Conservation (phyloP, 2,797 vertebrate genomes). For the Sparus aurata region DNA sequence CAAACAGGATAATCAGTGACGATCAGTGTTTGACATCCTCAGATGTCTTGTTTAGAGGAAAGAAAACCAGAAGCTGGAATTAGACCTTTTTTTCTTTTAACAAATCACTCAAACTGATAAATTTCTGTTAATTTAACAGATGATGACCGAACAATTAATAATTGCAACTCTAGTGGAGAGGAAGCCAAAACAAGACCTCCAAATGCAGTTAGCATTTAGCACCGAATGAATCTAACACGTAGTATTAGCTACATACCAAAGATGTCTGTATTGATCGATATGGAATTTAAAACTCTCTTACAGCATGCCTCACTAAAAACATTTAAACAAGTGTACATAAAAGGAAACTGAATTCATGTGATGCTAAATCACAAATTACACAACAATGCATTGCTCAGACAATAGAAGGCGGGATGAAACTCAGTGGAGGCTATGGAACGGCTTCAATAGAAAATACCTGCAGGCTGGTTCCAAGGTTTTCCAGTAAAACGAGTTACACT, state of each 20-base stretch:
- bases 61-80: no score
- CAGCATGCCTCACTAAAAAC: neutral
- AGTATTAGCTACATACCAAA: neutral
- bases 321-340: neutral
- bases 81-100: no score
- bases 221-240: neutral
- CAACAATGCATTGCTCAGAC: neutral
- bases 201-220: neutral
- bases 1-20: no score
- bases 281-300: neutral
- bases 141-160: no score
- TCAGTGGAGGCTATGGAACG: fast-evolving
- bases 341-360: neutral
- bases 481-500: neutral
- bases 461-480: neutral
- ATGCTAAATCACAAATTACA: neutral
- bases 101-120: no score
- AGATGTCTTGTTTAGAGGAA: no score
- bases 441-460: neutral
- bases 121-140: no score
- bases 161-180: neutral
- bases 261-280: neutral
- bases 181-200: neutral
- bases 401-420: conserved; percentile 29
- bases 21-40: no score